Conservation (phyloP, 2,113 vertebrate species). For the Labeo catla region DNA sequence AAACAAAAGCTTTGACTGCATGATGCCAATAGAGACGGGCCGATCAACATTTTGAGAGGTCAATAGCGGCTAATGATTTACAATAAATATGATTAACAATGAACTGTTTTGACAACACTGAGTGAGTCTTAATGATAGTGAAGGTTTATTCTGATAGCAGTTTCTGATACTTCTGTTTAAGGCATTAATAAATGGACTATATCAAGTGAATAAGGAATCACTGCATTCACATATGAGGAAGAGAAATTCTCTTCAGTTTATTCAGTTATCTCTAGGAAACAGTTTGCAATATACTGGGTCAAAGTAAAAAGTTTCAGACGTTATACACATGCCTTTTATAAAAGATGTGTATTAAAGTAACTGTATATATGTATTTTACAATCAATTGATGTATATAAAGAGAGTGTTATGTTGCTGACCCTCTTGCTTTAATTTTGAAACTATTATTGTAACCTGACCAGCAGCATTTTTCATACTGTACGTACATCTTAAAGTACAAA, state of each 20-base stretch:
- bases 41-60: slow-evolving; percentile 22
- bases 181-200: neutral
- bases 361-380: neutral
- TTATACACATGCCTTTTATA: neutral
- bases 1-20: slow-evolving; percentile 29
- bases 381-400: neutral
- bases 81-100: slow-evolving; percentile 4
- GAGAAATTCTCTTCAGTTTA: neutral
- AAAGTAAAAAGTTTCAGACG: neutral
- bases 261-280: neutral
- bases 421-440: neutral
- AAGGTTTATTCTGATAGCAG: neutral
- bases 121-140: neutral
- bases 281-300: neutral
- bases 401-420: neutral
- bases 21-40: neutral
- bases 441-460: neutral
- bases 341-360: neutral
- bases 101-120: slow-evolving; percentile 20
- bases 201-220: neutral
- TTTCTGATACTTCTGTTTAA: neutral
- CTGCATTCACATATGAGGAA: neutral
- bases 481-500: neutral
- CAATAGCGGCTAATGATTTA: slow-evolving; percentile 8
- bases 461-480: neutral